Conservation (phyloP, 2,113 vertebrate genomes). For the Prunella himalayana region DNA sequence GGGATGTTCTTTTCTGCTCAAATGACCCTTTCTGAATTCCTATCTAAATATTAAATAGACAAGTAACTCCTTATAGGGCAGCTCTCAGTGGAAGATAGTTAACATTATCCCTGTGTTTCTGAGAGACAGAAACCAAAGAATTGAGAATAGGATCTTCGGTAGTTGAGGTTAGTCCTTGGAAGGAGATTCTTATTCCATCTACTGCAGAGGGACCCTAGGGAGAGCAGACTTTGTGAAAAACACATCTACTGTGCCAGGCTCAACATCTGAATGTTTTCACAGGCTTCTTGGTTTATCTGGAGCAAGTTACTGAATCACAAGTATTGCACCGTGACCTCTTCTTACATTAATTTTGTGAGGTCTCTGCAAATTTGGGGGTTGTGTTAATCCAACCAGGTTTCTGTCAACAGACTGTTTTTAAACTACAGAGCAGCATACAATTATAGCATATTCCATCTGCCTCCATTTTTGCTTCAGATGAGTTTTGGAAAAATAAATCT, state of each 20-base stretch:
- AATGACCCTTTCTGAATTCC: background rate
- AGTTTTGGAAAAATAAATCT: constrained; percentile 57
- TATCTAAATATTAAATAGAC: background rate
- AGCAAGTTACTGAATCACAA: background rate
- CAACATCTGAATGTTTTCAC: background rate
- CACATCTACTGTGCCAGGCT: background rate
- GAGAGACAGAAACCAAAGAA: background rate
- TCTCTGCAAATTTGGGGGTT: background rate
- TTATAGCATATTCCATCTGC: constrained; percentile 26
- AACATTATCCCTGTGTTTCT: background rate
- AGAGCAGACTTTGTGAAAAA: background rate
- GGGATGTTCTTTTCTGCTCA: background rate
- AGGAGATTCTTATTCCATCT: background rate
- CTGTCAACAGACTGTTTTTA: background rate
- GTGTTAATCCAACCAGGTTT: background rate
- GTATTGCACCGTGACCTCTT: background rate
- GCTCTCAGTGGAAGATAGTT: background rate
- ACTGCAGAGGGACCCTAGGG: background rate
- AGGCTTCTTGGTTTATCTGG: background rate
- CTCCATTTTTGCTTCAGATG: constrained; percentile 36
- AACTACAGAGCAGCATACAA: background rate
- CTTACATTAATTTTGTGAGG: background rate
- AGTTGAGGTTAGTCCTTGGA: background rate
- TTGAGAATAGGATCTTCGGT: background rate
- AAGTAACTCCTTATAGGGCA: background rate